These are phyloP conservation scores for Calliopum simillimum DNA, from an alignment of 2,888 invertebrate species.

Conservation along the genomic window DNA sequence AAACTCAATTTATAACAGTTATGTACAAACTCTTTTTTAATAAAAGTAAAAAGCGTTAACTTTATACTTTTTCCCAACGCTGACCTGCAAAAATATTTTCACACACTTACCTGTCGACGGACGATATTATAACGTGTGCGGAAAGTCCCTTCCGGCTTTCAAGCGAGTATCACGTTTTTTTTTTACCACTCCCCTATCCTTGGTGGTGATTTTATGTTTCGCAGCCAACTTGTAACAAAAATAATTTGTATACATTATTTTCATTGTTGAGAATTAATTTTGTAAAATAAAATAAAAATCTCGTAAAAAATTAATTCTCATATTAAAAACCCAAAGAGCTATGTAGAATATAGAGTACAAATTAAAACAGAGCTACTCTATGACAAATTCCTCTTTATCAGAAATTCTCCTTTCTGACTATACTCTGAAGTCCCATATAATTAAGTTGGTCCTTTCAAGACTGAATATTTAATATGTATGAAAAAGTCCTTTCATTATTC, in stretches of 20 bases:
- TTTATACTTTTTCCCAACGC: not conserved
- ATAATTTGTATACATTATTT: conserved; percentile 40
- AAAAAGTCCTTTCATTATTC: no score
- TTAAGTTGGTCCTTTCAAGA: no score
- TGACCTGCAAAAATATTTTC: not conserved
- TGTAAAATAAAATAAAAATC: conserved; percentile 1
- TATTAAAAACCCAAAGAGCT: not conserved
- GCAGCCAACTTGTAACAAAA: conserved; percentile 60
- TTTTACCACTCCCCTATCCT: not conserved
- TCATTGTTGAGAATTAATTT: conserved; percentile 19
- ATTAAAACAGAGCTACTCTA: not conserved
- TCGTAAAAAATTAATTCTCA: conserved; percentile 13
- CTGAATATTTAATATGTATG: no score
- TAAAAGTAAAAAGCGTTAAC: no score
- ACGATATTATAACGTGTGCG: not conserved
- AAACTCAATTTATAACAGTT: no score
- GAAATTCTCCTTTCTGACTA: no score
- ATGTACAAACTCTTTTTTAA: no score
- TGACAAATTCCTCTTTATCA: no score
- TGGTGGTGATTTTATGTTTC: conserved; percentile 6
- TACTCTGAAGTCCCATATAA: no score
- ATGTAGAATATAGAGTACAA: not conserved
- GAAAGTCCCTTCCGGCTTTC: no score
- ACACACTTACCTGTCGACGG: conserved; percentile 10
- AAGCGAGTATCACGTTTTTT: conserved; percentile 3